Evolutionary conservation across 2,797 vertebrate species (phyloP).

Genomic region (Pantherophis alleghaniensis): DNA sequence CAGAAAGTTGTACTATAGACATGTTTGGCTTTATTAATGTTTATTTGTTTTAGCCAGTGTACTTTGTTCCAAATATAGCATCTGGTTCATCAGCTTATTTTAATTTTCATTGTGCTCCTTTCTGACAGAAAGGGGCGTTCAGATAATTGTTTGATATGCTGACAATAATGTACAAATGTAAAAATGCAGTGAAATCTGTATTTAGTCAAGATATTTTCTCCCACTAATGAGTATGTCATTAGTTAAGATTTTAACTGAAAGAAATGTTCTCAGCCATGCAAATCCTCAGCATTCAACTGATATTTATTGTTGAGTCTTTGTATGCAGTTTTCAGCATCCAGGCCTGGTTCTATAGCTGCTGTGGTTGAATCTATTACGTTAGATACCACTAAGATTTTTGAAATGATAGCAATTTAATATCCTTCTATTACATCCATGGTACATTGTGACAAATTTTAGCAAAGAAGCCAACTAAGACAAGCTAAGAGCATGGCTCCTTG

Average conservation of each 20-base stretch:
- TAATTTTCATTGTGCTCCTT: constrained; percentile 48
- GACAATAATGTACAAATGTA: constrained; percentile 25
- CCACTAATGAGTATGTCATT: constrained; percentile 15
- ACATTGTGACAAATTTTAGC: neutral
- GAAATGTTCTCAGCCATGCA: constrained; percentile 22
- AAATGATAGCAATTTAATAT: neutral
- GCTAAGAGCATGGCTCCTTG: neutral
- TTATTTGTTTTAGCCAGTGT: constrained; percentile 34
- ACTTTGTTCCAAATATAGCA: neutral
- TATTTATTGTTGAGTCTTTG: constrained; percentile 40
- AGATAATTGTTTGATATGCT: constrained; percentile 50
- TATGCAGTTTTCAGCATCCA: constrained; percentile 32
- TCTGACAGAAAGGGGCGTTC: constrained; percentile 16
- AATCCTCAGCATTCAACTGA: neutral
- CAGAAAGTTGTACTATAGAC: neutral
- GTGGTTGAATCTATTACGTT: neutral
- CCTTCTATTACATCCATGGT: neutral
- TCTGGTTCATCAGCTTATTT: constrained; percentile 52
- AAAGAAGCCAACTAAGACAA: neutral
- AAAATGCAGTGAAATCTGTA: constrained; percentile 43
- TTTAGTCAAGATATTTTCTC: constrained; percentile 29
- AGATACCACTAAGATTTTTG: neutral
- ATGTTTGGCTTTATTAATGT: constrained; percentile 26
- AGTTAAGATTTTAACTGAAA: constrained; percentile 58
- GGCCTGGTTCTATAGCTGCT: constrained; percentile 20